Conservation (phyloP, 2,797 vertebrate species). For the Macrochelys suwanniensis region DNA sequence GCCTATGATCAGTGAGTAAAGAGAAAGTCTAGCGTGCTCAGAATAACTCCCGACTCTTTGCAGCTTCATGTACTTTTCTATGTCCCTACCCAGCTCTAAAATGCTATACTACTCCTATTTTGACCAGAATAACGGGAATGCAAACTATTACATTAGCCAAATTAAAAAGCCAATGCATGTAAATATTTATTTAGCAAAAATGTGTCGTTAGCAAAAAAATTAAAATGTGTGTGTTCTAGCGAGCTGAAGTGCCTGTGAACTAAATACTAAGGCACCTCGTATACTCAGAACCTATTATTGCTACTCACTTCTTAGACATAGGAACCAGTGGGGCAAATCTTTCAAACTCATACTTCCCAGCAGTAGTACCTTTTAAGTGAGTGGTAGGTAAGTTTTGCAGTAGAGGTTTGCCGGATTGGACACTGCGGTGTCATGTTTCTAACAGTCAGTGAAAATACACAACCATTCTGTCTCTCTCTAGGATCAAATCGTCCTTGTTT, state of each 20-base stretch:
- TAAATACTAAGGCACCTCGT: not conserved
- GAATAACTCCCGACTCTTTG: not conserved
- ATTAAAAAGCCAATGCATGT: slow-evolving; percentile 48
- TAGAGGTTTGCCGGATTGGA: not conserved
- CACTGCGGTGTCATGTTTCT: not conserved
- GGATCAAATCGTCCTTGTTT: not conserved
- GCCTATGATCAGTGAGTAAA: not conserved
- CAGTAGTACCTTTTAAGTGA: not conserved
- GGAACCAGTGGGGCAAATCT: not conserved
- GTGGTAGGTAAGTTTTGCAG: not conserved
- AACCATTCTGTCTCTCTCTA: not conserved
- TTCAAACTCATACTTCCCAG: not conserved
- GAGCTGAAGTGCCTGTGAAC: not conserved
- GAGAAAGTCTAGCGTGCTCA: slow-evolving; percentile 4
- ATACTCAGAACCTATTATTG: not conserved
- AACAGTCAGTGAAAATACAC: not conserved
- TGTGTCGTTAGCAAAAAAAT: not conserved
- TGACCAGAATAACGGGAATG: slow-evolving; percentile 36
- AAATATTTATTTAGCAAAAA: slow-evolving; percentile 63
- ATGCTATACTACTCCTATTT: slow-evolving; percentile 14
- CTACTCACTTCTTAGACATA: not conserved
- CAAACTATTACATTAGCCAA: slow-evolving; percentile 40
- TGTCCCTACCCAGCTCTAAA: slow-evolving; percentile 10
- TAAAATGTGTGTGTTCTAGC: not conserved
- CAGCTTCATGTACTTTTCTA: not conserved